Percentiles rank a stretch among this genome's conserved stretches.
phyloP scores from a whole-genome alignment of 64 coral and sea anemone genomes.

The Catalaphyllia jardinei region DNA sequence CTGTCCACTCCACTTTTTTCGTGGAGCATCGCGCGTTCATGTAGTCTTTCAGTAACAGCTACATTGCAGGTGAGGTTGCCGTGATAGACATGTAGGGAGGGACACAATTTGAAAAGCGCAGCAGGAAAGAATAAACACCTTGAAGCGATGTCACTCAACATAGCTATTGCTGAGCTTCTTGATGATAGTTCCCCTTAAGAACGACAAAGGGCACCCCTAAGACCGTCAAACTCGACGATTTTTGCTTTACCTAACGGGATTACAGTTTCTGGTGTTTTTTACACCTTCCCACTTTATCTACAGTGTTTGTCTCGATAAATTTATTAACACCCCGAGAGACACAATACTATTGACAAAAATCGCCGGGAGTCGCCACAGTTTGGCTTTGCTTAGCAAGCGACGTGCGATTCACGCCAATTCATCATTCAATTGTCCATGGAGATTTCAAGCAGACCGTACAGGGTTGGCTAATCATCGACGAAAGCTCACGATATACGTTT shows the following conservation, averaged over 20 bases:
- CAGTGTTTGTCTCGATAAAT: constrained; percentile 60
- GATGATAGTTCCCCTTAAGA: constrained; percentile 31
- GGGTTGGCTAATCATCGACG: constrained; percentile 26
- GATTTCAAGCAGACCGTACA: constrained; percentile 24
- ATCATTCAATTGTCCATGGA: constrained; percentile 63
- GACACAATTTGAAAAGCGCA: constrained; percentile 94
- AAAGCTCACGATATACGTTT: constrained; percentile 36
- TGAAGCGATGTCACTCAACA: constrained; percentile 81
- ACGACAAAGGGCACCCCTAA: not conserved
- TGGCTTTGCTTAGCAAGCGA: constrained; percentile 63
- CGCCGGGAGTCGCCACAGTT: constrained; percentile 79
- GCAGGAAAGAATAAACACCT: constrained; percentile 94
- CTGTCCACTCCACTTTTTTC: not conserved
- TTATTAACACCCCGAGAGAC: constrained; percentile 88
- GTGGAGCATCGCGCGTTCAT: constrained; percentile 27
- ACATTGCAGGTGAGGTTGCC: constrained; percentile 91
- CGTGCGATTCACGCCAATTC: constrained; percentile 49
- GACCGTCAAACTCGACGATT: not conserved
- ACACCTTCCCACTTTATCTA: constrained; percentile 13
- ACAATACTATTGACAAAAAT: constrained; percentile 73
- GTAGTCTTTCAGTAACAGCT: constrained; percentile 66
- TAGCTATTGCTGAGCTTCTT: constrained; percentile 34
- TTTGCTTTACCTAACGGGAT: constrained; percentile 28
- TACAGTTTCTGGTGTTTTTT: not conserved
- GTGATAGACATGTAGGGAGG: constrained; percentile 94